Base-by-base conservation (phyloP, 2,797 vertebrate genomes). In the Atherinosoma microstoma region DNA sequence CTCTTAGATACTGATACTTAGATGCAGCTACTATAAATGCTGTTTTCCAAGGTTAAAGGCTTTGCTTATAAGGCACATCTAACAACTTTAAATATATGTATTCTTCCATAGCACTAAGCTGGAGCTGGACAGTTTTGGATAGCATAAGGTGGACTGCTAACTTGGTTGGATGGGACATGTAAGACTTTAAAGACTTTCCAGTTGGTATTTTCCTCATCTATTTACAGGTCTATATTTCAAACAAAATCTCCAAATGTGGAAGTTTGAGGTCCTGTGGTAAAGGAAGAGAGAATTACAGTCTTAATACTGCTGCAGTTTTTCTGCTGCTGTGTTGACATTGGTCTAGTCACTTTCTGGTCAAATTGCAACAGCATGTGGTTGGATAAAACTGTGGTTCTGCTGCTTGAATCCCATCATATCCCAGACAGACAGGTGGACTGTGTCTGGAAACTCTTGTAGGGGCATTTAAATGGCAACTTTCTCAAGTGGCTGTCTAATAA, bases 401-500 rank as follows among this genome's bases (percentile, higher is more conserved):
- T 76, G 86, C 73, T 83, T 75, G 75, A 78, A 70, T 85, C 84
- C 75, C 58, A 66, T 83, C 75, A 79, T 29, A 61, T 61, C 83
- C 79, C 86, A 91, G 89, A 87, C 87, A 91, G 90, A 93, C 93
- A 94, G 93, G 89, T 94, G 92, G 88, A 93, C 79, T 82, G 71
- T 80, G 85, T 92, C 89, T 91, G 89, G 93, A 93, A 92, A 86
- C 71, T 85, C 62, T 72, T 67, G 67, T 67, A 84, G 30, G 47
- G 69, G 64, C 62, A 61, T 82, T 85, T 71, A 84, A 88, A 85
- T 47, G 80, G 80, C 73, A 80, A 70, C 45, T 82, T 77, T 65
- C 47, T 79, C 56, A 68, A 86, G 85, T 75, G 70, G 76, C 59
- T 9, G 60, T 78, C 76, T 75, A 71, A 83, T 72, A 62, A 68